Evolutionary conservation across 1,140 invertebrate species (phyloP).

Genomic region (Radopholus similis): DNA sequence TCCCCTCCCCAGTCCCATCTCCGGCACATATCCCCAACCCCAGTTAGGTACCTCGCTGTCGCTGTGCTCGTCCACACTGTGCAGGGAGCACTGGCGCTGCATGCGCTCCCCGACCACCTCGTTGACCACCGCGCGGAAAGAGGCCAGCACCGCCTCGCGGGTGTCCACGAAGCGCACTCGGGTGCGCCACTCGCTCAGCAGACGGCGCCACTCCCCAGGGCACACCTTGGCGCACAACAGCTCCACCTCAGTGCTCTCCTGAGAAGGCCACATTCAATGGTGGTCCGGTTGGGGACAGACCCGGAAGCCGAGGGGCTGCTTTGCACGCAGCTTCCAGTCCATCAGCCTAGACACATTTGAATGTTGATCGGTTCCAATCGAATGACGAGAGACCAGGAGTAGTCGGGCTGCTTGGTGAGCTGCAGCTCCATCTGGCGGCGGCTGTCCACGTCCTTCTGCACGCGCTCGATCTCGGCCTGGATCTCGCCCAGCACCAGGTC

Average conservation of each 20-base stretch:
- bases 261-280: background rate
- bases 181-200: slow-evolving; percentile 8
- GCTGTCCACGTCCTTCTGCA: slow-evolving; percentile 4
- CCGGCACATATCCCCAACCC: background rate
- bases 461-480: slow-evolving; percentile 1
- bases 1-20: background rate
- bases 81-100: background rate
- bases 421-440: slow-evolving; percentile 8
- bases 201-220: slow-evolving; percentile 6
- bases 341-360: background rate
- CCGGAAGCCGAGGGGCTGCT: slow-evolving; percentile 8
- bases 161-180: slow-evolving; percentile 7
- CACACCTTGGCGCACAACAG: slow-evolving; percentile 5
- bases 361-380: background rate
- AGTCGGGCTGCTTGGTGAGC: slow-evolving; percentile 14
- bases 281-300: background rate
- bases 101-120: background rate
- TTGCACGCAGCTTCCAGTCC: slow-evolving; percentile 16
- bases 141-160: slow-evolving; percentile 2
- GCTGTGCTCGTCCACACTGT: slow-evolving; percentile 6
- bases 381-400: background rate
- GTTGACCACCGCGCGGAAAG: background rate
- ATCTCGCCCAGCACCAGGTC: slow-evolving; percentile 15
- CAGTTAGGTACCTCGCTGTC: background rate
- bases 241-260: slow-evolving; percentile 15